Evolutionary conservation across 2,113 vertebrate genomes (phyloP).

Genomic region (Petaurus breviceps): DNA sequence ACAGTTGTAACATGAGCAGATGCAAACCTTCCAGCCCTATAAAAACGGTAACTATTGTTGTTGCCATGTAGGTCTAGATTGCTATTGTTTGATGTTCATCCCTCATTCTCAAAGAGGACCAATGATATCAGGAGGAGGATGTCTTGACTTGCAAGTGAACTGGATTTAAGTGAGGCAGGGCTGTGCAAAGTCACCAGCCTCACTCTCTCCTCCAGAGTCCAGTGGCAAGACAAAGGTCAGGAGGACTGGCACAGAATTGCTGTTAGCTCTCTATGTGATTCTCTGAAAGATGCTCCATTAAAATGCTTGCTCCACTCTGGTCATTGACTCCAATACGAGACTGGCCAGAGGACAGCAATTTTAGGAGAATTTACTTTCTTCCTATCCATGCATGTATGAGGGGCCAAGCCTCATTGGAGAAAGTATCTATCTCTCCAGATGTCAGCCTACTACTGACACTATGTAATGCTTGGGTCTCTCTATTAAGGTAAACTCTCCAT

Average conservation of each 20-base stretch:
- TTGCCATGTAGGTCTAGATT: background rate
- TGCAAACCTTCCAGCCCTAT: background rate
- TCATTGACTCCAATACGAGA: background rate
- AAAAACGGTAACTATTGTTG: background rate
- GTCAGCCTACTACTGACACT: background rate
- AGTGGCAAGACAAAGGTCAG: background rate
- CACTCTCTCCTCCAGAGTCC: background rate
- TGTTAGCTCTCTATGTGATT: background rate
- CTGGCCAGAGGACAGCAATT: background rate
- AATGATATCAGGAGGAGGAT: background rate
- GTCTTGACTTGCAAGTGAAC: background rate
- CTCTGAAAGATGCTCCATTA: background rate
- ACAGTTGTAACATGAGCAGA: background rate
- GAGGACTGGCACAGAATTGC: background rate
- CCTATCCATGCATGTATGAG: background rate
- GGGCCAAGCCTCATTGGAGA: background rate
- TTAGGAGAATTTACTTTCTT: background rate
- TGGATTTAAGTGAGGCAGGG: background rate
- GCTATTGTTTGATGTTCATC: background rate
- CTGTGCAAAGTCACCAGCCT: background rate
- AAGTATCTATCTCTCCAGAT: background rate
- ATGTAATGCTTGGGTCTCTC: background rate
- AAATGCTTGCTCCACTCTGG: background rate
- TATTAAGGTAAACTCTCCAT: background rate
- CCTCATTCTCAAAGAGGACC: background rate